phyloP scores from a whole-genome alignment of 2,888 invertebrate species.

The Dolichomitus sp. region DNA sequence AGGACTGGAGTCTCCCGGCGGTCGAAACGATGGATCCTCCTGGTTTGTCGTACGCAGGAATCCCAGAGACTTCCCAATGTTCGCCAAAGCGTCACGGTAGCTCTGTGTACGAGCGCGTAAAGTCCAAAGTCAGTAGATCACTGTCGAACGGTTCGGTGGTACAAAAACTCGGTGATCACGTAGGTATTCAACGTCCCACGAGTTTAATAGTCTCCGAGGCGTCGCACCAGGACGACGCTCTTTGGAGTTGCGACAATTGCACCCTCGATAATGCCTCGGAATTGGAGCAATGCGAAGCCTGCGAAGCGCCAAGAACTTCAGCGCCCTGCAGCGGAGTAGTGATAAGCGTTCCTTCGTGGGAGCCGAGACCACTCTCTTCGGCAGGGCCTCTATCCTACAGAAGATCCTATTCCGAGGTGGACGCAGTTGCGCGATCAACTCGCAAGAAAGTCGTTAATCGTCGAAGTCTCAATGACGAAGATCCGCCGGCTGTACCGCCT shows the following conservation, averaged over 20 bases:
- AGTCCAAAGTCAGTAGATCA: conserved; percentile 88
- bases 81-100: conserved; percentile 87
- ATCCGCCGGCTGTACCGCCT: conserved; percentile 88
- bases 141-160: conserved; percentile 90
- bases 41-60: conserved; percentile 77
- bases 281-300: conserved; percentile 91
- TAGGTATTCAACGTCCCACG: conserved; percentile 87
- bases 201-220: conserved; percentile 88
- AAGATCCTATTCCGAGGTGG: conserved; percentile 85
- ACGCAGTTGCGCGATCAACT: conserved; percentile 84
- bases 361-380: conserved; percentile 82
- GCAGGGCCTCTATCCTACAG: conserved; percentile 84
- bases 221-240: conserved; percentile 80
- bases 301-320: conserved; percentile 90
- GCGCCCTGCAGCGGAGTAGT: conserved; percentile 86
- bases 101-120: conserved; percentile 86
- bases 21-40: conserved; percentile 80
- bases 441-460: conserved; percentile 86
- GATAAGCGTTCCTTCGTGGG: conserved; percentile 87
- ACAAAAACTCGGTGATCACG: conserved; percentile 87
- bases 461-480: conserved; percentile 87
- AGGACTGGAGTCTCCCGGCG: conserved; percentile 82
- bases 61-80: conserved; percentile 81
- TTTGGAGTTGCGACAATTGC: conserved; percentile 92
- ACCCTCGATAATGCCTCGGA: conserved; percentile 91